Evolutionary conservation across 2,113 vertebrate genomes (phyloP).

Genomic region (Hyperoodon ampullatus): DNA sequence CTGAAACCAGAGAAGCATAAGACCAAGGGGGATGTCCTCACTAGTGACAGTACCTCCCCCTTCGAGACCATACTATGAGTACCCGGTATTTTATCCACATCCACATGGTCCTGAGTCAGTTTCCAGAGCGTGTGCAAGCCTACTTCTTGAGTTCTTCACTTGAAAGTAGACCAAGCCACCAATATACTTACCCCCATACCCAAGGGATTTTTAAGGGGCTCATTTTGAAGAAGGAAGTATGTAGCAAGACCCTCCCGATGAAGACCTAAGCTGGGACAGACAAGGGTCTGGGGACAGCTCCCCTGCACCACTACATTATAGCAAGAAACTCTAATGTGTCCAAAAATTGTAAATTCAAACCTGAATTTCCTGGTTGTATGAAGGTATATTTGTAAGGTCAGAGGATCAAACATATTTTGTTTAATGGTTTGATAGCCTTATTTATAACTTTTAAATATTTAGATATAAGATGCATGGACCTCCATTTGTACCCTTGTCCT

Average conservation of each 20-base stretch:
- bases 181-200: not conserved
- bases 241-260: not conserved
- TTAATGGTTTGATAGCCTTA: not conserved
- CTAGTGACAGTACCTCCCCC: accelerated
- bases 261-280: not conserved
- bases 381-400: not conserved
- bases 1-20: not conserved
- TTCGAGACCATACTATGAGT: not conserved
- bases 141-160: not conserved
- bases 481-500: not conserved
- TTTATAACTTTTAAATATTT: not conserved
- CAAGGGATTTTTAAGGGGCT: not conserved
- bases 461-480: not conserved
- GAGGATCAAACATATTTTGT: not conserved
- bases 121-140: not conserved
- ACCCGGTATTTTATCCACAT: accelerated
- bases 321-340: not conserved
- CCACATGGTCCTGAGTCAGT: accelerated
- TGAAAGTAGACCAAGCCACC: not conserved
- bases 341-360: not conserved
- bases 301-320: not conserved
- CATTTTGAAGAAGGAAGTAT: not conserved
- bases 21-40: not conserved
- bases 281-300: not conserved
- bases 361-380: not conserved